These are phyloP conservation scores for Gisinianus flammeolus DNA, from an alignment of 2,888 invertebrate genomes.

Conservation along the genomic window DNA sequence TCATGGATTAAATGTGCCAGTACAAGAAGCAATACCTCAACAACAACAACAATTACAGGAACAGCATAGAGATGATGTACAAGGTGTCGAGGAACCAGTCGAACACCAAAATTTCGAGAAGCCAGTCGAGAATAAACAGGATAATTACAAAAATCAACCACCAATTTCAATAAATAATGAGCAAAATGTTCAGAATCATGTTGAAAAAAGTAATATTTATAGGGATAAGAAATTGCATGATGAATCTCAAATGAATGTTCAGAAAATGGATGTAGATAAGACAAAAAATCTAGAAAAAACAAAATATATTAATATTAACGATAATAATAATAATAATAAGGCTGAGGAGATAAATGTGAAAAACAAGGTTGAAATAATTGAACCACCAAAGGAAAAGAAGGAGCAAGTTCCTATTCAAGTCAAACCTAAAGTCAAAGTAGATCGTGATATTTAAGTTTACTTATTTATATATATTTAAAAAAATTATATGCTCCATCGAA, in stretches of 20 bases:
- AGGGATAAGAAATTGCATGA: neutral
- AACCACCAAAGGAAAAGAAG: neutral
- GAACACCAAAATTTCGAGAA: too few relatives aligned
- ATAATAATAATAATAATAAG: neutral
- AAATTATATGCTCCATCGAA: too few relatives aligned
- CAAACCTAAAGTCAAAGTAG: neutral
- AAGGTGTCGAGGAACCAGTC: too few relatives aligned
- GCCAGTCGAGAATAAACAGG: too few relatives aligned
- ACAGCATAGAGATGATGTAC: too few relatives aligned
- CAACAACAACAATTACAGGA: too few relatives aligned
- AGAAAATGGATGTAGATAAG: neutral
- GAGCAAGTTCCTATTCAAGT: neutral
- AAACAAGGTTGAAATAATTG: neutral
- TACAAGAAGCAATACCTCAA: too few relatives aligned
- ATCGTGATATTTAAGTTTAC: constrained; percentile 9
- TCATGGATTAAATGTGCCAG: too few relatives aligned
- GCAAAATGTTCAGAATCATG: too few relatives aligned
- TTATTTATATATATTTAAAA: neutral
- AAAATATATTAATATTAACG: too few relatives aligned
- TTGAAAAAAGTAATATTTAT: neutral
- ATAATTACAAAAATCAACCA: too few relatives aligned
- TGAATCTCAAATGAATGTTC: neutral
- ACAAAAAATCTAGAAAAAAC: neutral
- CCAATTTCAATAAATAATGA: too few relatives aligned
- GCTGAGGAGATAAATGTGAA: neutral